Evolutionary conservation across 2,797 vertebrate species (phyloP).

Genomic region (Eospalax fontanierii): DNA sequence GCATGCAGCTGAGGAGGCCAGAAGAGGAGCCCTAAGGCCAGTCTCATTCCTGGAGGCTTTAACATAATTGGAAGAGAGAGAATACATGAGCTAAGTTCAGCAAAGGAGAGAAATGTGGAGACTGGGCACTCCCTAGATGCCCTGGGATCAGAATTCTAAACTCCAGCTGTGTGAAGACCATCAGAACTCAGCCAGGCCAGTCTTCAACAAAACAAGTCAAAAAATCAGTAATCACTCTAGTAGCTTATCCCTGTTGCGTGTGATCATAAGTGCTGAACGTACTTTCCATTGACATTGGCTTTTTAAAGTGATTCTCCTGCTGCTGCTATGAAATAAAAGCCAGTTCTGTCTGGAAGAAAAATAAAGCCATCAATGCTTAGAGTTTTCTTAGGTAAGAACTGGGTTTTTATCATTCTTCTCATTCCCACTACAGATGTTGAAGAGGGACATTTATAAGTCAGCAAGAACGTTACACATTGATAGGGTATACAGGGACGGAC

Average conservation of each 20-base stretch:
- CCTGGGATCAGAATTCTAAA: not conserved
- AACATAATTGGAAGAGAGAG: not conserved
- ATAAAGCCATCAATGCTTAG: conserved; percentile 55
- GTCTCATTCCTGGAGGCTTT: not conserved
- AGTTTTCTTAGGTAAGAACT: conserved; percentile 53
- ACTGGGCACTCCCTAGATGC: not conserved
- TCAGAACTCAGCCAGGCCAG: not conserved
- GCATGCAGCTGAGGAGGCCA: not conserved
- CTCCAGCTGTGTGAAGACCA: not conserved
- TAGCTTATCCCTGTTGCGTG: not conserved
- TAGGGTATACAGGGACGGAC: not conserved
- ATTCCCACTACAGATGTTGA: conserved; percentile 19
- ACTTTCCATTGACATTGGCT: conserved; percentile 48
- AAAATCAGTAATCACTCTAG: not conserved
- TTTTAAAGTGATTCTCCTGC: conserved; percentile 70
- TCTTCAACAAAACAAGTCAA: conserved; percentile 62
- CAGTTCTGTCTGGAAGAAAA: conserved; percentile 67
- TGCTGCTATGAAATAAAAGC: conserved; percentile 65
- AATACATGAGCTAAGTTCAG: not conserved
- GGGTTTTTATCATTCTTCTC: conserved; percentile 57
- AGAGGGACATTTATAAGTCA: conserved; percentile 7
- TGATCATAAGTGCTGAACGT: conserved; percentile 61
- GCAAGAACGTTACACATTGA: conserved; percentile 33
- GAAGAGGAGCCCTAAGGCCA: not conserved
- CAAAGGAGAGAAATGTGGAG: not conserved